A percentile compares a stretch with the other conserved stretches of the same genome.
These are phyloP conservation scores for Echiichthys vipera DNA, from an alignment of 2,797 vertebrate species.

Conservation along the genomic window DNA sequence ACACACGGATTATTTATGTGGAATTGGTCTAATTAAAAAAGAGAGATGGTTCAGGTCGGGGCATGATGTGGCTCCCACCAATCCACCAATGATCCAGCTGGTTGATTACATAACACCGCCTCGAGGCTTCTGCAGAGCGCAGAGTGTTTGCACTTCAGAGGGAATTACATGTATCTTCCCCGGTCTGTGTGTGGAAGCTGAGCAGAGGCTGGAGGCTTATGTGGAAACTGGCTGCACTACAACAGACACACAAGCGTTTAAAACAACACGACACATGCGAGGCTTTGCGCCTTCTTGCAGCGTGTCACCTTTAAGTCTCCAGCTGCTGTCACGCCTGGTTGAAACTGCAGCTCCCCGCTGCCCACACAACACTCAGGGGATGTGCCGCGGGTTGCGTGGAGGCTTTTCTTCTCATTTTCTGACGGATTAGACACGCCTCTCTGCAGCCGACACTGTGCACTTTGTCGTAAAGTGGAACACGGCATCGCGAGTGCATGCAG, in stretches of 20 bases:
- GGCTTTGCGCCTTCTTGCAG: constrained; percentile 19
- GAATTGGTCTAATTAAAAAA: constrained; percentile 28
- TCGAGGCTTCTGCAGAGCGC: constrained; percentile 67
- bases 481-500: constrained; percentile 41
- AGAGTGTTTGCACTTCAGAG: constrained; percentile 61
- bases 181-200: constrained; percentile 45
- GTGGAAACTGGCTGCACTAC: constrained; percentile 47
- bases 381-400: constrained; percentile 38
- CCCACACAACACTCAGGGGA: constrained; percentile 43
- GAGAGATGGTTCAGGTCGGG: constrained; percentile 47
- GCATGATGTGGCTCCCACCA: constrained; percentile 42
- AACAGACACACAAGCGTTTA: constrained; percentile 38
- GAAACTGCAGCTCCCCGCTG: constrained; percentile 13
- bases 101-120: constrained; percentile 76
- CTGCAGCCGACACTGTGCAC: constrained; percentile 62
- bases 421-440: constrained; percentile 65
- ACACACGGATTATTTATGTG: constrained; percentile 29
- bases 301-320: constrained; percentile 42
- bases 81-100: constrained; percentile 78
- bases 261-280: constrained; percentile 32
- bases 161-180: constrained; percentile 57
- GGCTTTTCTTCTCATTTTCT: constrained; percentile 56
- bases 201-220: constrained; percentile 54
- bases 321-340: constrained; percentile 11
- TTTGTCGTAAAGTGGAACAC: constrained; percentile 49